Evolutionary conservation across 2,888 invertebrate genomes (phyloP).

Genomic region (Cantharis rufa): DNA sequence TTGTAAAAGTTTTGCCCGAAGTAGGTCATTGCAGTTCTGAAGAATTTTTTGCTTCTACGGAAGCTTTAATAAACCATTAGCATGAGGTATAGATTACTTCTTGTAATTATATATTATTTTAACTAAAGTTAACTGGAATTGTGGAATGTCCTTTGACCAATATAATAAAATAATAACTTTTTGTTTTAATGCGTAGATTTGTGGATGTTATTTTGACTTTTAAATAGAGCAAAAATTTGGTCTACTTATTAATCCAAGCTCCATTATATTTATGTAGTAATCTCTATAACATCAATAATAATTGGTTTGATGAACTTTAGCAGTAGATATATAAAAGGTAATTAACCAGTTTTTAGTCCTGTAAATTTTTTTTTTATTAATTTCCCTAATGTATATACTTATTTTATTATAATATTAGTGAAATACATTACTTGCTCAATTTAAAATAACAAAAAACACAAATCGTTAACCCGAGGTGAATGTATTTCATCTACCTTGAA

Average conservation of each 20-base stretch:
- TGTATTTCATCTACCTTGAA: background rate
- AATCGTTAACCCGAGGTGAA: background rate
- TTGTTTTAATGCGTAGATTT: background rate
- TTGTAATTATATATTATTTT: background rate
- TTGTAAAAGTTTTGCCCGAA: background rate
- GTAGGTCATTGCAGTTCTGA: background rate
- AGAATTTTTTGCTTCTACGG: background rate
- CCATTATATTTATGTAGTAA: background rate
- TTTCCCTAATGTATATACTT: background rate
- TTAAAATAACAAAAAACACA: background rate
- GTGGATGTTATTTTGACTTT: background rate
- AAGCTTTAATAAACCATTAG: background rate
- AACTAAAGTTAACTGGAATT: background rate
- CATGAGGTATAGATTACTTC: background rate
- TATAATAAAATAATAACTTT: background rate
- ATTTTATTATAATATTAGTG: background rate
- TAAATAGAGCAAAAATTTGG: background rate
- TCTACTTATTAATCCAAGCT: background rate
- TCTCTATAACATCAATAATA: background rate
- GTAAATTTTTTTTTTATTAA: background rate
- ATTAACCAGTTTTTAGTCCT: background rate
- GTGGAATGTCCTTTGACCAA: background rate
- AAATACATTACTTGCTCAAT: background rate
- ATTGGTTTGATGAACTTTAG: background rate
- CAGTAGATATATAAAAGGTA: background rate